These are phyloP conservation scores for Acanthosepion pharaonis DNA, from an alignment of 2,888 invertebrate genomes.

Conservation along the genomic window DNA sequence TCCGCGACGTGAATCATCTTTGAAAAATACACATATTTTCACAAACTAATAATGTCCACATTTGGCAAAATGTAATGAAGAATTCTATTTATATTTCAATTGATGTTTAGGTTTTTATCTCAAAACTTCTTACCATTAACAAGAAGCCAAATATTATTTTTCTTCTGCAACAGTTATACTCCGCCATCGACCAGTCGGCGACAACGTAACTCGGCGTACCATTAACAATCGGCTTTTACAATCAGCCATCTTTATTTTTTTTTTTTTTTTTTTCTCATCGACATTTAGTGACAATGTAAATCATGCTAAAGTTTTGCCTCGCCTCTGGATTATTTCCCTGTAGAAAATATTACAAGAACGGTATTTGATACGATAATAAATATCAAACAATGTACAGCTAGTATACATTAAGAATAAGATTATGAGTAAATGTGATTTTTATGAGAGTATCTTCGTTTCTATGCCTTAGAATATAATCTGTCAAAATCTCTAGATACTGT, in stretches of 20 bases:
- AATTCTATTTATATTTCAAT: neutral
- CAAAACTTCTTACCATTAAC: neutral
- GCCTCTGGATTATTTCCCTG: neutral
- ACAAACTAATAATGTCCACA: too few species aligned
- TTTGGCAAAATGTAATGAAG: too few species aligned
- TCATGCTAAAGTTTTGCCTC: neutral
- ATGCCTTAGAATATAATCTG: neutral
- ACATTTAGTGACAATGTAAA: neutral
- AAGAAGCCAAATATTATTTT: neutral
- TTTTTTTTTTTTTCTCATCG: neutral
- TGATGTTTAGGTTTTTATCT: neutral
- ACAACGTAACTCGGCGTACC: neutral
- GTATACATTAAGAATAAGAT: neutral
- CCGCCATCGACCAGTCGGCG: neutral
- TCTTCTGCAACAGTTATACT: neutral
- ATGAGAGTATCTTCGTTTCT: neutral
- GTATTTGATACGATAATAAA: neutral
- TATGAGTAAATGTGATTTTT: neutral
- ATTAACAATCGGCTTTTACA: neutral
- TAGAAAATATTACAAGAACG: neutral
- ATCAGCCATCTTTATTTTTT: neutral
- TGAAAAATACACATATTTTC: too few species aligned
- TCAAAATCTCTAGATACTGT: neutral
- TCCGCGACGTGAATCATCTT: too few species aligned
- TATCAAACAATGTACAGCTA: neutral